These are phyloP conservation scores for Pempheris klunzingeri DNA, from an alignment of 2,797 vertebrate species.

Conservation along the genomic window DNA sequence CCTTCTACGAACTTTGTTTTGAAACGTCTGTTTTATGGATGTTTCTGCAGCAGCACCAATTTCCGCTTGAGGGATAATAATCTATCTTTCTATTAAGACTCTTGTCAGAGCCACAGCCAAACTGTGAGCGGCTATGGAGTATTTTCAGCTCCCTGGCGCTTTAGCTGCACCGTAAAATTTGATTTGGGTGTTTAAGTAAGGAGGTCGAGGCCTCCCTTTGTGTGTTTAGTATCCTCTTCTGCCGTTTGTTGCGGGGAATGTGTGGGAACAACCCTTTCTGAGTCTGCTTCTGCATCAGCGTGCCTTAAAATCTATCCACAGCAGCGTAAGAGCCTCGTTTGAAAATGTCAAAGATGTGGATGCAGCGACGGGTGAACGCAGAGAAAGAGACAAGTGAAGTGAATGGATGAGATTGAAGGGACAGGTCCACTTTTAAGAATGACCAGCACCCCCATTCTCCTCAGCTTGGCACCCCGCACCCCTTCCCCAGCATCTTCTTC, in stretches of 20 bases:
- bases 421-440: conserved; percentile 65
- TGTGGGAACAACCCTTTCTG: conserved; percentile 74
- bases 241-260: conserved; percentile 75
- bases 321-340: conserved; percentile 26
- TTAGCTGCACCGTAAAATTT: conserved; percentile 84
- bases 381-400: conserved; percentile 44
- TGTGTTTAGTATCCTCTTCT: conserved; percentile 78
- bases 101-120: conserved; percentile 68
- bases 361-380: conserved; percentile 22
- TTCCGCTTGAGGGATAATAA: conserved; percentile 74
- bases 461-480: conserved; percentile 44
- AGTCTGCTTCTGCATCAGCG: conserved; percentile 33
- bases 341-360: conserved; percentile 42
- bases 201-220: conserved; percentile 82
- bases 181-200: conserved; percentile 85
- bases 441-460: conserved; percentile 46
- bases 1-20: conserved; percentile 52
- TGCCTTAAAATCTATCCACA: conserved; percentile 40
- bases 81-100: conserved; percentile 74
- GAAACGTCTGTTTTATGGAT: conserved; percentile 46
- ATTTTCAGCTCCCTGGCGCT: conserved; percentile 76
- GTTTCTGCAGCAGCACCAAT: conserved; percentile 60
- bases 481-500: conserved; percentile 76
- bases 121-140: conserved; percentile 70
- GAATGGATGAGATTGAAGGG: conserved; percentile 59